A percentile compares a stretch with the other conserved stretches of the same genome.
These are phyloP conservation scores for Lasaia peninsularis DNA, from an alignment of 1,140 invertebrate species.

Conservation along the genomic window DNA sequence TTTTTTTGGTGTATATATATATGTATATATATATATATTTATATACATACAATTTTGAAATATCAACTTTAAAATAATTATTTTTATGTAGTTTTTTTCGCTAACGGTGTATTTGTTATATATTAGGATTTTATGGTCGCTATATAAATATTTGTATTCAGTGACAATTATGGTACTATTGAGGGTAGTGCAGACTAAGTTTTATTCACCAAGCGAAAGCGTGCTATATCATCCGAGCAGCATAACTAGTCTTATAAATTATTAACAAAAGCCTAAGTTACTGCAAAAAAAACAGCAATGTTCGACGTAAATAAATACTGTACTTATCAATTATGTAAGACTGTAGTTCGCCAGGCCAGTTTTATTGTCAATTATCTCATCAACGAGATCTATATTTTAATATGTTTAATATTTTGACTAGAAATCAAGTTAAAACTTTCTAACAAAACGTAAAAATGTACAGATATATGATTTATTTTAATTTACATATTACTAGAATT, in stretches of 20 bases:
- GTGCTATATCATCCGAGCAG: background rate
- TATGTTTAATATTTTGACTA: slow-evolving; percentile 77
- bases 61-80: no score
- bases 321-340: slow-evolving; percentile 54
- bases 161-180: no score
- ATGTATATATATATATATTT: no score
- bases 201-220: background rate
- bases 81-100: no score
- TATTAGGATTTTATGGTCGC: no score
- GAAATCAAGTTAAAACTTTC: slow-evolving; percentile 74
- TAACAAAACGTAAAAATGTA: slow-evolving; percentile 73
- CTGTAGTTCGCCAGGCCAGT: slow-evolving; percentile 54
- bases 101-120: no score
- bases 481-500: slow-evolving; percentile 65
- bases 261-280: slow-evolving; percentile 28
- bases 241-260: slow-evolving; percentile 24
- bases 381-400: slow-evolving; percentile 70
- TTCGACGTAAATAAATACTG: slow-evolving; percentile 57
- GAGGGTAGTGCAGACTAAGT: no score
- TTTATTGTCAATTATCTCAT: slow-evolving; percentile 71
- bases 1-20: no score
- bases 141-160: no score
- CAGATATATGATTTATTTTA: slow-evolving; percentile 61
- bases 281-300: slow-evolving; percentile 32
- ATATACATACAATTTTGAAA: no score